phyloP scores from a whole-genome alignment of 1,140 invertebrate species.

The Anthonomus grandis region DNA sequence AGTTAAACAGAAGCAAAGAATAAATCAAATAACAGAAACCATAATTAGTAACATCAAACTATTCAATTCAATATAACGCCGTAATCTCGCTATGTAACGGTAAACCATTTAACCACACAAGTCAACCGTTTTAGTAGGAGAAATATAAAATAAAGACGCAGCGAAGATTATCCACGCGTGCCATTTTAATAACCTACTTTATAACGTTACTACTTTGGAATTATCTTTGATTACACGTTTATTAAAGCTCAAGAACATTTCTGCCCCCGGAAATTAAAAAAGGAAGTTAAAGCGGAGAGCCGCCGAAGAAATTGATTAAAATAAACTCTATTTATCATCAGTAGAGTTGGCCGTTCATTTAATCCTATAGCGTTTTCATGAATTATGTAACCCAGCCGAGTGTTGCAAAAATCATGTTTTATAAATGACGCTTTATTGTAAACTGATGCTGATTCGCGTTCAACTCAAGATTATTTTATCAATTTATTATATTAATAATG shows the following conservation, averaged over 20 bases:
- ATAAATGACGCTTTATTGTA: slow-evolving; percentile 3
- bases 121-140: too few relatives aligned
- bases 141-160: too few relatives aligned
- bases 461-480: too few relatives aligned
- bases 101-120: too few relatives aligned
- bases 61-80: too few relatives aligned
- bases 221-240: slow-evolving; percentile 3
- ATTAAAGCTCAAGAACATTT: neutral
- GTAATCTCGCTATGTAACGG: too few relatives aligned
- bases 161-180: too few relatives aligned
- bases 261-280: slow-evolving; percentile 3
- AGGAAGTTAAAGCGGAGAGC: neutral
- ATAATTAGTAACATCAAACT: too few relatives aligned
- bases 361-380: slow-evolving; percentile 4
- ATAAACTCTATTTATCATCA: slow-evolving; percentile 9
- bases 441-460: too few relatives aligned
- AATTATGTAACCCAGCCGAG: slow-evolving; percentile 4
- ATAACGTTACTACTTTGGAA: neutral
- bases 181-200: neutral
- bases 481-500: too few relatives aligned
- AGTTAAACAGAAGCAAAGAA: too few relatives aligned
- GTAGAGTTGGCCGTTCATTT: slow-evolving; percentile 11
- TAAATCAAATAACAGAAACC: too few relatives aligned
- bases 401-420: slow-evolving; percentile 10
- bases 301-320: slow-evolving; percentile 9